A percentile compares a stretch with the other conserved stretches of the same genome.
phyloP scores from a whole-genome alignment of 2,797 vertebrate species.

The Myotis pilosus region DNA sequence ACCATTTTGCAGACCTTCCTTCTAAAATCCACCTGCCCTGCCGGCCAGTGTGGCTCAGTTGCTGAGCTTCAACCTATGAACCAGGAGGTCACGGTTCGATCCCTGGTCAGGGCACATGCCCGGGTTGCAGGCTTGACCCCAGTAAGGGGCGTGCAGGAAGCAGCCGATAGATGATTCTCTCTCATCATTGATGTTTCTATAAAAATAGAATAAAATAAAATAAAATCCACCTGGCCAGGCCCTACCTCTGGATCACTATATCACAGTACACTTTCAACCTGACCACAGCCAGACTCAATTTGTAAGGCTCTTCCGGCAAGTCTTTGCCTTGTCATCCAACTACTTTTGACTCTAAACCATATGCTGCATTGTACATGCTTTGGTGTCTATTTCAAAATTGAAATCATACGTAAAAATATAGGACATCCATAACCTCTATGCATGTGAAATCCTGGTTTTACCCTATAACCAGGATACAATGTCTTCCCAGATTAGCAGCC shows the following conservation, averaged over 20 bases:
- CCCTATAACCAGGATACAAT: not conserved
- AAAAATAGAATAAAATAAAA: not conserved
- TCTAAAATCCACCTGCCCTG: not conserved
- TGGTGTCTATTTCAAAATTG: not conserved
- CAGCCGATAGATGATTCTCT: too few species aligned
- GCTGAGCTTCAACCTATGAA: too few species aligned
- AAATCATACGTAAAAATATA: not conserved
- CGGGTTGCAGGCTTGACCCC: too few species aligned
- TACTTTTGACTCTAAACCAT: not conserved
- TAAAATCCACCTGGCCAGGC: not conserved
- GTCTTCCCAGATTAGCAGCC: not conserved
- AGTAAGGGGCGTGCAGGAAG: too few species aligned
- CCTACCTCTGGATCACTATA: not conserved
- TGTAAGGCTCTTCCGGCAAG: not conserved
- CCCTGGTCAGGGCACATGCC: too few species aligned
- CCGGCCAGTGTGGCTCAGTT: too few species aligned
- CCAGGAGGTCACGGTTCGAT: too few species aligned
- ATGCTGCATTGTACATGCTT: not conserved
- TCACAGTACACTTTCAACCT: not conserved
- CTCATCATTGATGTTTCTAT: too few species aligned
- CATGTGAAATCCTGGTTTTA: constrained; percentile 2
- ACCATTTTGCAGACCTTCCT: not conserved
- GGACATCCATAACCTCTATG: not conserved
- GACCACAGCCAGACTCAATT: not conserved
- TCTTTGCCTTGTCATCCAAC: not conserved